Percentiles rank a stretch among this genome's conserved stretches.
Conservation (phyloP, 2,113 vertebrate genomes). For the Odontesthes bonariensis region DNA sequence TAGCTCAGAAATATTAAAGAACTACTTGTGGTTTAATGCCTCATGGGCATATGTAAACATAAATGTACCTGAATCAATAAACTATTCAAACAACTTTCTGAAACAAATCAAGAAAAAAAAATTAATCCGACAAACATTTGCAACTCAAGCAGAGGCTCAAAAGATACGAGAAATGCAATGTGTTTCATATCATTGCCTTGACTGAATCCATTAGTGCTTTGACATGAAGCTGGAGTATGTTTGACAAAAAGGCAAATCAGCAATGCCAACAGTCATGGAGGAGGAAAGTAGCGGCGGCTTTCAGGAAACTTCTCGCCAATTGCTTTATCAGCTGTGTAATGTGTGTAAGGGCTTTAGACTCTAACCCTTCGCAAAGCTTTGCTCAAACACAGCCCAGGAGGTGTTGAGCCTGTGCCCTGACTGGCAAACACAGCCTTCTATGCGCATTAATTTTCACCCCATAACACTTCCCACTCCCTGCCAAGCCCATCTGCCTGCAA, state of each 20-base stretch:
- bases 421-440: conserved; percentile 74
- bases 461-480: conserved; percentile 72
- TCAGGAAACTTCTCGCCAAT: conserved; percentile 72
- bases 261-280: conserved; percentile 52
- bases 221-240: conserved; percentile 62
- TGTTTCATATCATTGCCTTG: conserved; percentile 45
- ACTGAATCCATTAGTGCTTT: conserved; percentile 29
- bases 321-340: conserved; percentile 78
- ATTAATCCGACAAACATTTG: conserved; percentile 18
- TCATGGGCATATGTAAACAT: not conserved
- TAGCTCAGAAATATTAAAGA: not conserved
- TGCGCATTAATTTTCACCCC: conserved; percentile 67
- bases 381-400: conserved; percentile 81
- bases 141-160: conserved; percentile 26
- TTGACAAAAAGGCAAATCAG: conserved; percentile 67
- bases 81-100: not conserved
- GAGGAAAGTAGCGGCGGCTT: conserved; percentile 42
- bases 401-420: conserved; percentile 74
- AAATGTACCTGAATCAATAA: not conserved
- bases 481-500: conserved; percentile 78
- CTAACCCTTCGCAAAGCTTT: conserved; percentile 76
- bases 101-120: not conserved
- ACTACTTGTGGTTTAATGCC: not conserved
- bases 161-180: not conserved
- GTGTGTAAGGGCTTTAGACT: conserved; percentile 75